A percentile compares a stretch with the other conserved stretches of the same genome.
phyloP scores from a whole-genome alignment of 2,797 vertebrate species.

The Microctenopoma lineatum region DNA sequence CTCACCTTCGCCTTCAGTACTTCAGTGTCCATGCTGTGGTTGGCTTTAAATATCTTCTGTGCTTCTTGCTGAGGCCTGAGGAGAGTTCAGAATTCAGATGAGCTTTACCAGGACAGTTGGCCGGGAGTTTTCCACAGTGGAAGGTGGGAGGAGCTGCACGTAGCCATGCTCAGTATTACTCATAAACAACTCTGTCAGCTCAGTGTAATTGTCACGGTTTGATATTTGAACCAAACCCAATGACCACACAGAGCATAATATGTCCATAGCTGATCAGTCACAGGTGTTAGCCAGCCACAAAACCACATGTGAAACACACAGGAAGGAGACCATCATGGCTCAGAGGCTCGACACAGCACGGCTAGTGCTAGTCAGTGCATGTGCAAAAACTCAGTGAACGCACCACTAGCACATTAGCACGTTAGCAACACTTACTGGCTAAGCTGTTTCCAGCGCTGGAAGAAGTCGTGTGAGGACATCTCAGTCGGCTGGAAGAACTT shows the following conservation, averaged over 20 bases:
- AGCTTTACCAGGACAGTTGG: background rate
- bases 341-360: background rate
- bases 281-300: too few species aligned
- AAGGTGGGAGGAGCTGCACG: too few species aligned
- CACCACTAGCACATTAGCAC: background rate
- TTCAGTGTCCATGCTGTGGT: slow-evolving; percentile 91
- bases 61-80: slow-evolving; percentile 92
- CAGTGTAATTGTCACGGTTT: background rate
- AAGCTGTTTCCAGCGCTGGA: slow-evolving; percentile 96
- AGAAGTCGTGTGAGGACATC: slow-evolving; percentile 93
- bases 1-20: slow-evolving; percentile 92
- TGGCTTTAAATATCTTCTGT: slow-evolving; percentile 95
- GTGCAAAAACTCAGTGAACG: background rate
- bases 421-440: slow-evolving; percentile 84
- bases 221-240: background rate
- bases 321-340: too few species aligned
- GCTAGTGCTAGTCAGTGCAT: background rate
- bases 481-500: slow-evolving; percentile 96
- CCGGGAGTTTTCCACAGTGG: background rate
- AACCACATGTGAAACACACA: too few species aligned
- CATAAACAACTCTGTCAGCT: background rate
- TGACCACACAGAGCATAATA: background rate
- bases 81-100: slow-evolving; percentile 13
- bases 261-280: too few species aligned
- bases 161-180: background rate